Evolutionary conservation across 2,113 vertebrate species (phyloP).

Genomic region (Megaleporinus macrocephalus): DNA sequence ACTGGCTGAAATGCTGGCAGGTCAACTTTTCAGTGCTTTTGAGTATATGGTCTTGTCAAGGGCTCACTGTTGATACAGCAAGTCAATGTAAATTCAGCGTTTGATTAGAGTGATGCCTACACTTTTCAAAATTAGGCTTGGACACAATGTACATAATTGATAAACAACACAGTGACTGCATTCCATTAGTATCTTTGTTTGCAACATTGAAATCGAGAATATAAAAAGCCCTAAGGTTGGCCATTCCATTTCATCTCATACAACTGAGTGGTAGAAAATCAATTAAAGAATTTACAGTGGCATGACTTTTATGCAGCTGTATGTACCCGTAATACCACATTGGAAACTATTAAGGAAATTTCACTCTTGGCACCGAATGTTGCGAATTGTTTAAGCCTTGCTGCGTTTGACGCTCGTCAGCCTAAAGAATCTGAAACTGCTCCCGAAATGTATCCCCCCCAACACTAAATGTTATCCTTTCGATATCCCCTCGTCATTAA

Average conservation of each 20-base stretch:
- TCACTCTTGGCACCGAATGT: neutral
- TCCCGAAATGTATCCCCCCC: neutral
- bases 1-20: too few relatives aligned
- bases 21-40: neutral
- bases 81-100: slow-evolving; percentile 22
- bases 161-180: slow-evolving; percentile 36
- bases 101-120: slow-evolving; percentile 32
- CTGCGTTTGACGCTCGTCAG: neutral
- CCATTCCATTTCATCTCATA: slow-evolving; percentile 51
- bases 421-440: neutral
- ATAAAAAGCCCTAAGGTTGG: slow-evolving; percentile 23
- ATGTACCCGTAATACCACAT: neutral
- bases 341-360: slow-evolving; percentile 34
- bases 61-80: neutral
- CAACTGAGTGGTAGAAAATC: slow-evolving; percentile 40
- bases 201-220: slow-evolving; percentile 28
- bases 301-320: slow-evolving; percentile 44
- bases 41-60: neutral
- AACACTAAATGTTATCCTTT: slow-evolving; percentile 5
- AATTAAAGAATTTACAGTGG: slow-evolving; percentile 53
- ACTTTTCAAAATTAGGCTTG: slow-evolving; percentile 41
- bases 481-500: neutral
- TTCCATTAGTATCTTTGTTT: slow-evolving; percentile 49
- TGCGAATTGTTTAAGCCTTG: neutral
- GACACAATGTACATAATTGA: slow-evolving; percentile 47